Evolutionary conservation across 2,888 invertebrate species (phyloP).

Genomic region (Gari tellinella): DNA sequence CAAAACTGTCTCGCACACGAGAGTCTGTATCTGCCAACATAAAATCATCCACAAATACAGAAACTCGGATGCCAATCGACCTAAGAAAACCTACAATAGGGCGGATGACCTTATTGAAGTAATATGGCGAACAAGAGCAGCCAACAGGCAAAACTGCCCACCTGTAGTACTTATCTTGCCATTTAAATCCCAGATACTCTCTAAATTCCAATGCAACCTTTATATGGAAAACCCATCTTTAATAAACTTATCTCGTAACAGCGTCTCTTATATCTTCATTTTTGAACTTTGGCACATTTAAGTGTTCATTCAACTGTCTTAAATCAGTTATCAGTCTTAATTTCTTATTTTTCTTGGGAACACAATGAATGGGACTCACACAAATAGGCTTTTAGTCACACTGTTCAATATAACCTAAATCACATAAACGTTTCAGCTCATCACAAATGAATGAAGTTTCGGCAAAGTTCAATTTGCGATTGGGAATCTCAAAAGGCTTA

Average conservation of each 20-base stretch:
- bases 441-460: constrained; percentile 6
- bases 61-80: constrained; percentile 1
- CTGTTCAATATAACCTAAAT: constrained; percentile 18
- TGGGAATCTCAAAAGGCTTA: constrained; percentile 12
- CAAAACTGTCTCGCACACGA: not conserved
- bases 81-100: constrained; percentile 6
- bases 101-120: constrained; percentile 11
- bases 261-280: constrained; percentile 29
- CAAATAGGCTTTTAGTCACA: constrained; percentile 19
- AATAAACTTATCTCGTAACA: too few species aligned
- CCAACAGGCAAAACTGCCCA: constrained; percentile 21
- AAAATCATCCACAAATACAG: constrained; percentile 23
- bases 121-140: constrained; percentile 10
- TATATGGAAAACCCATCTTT: constrained; percentile 36
- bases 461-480: not conserved
- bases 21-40: not conserved
- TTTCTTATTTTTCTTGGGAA: constrained; percentile 10
- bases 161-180: constrained; percentile 11
- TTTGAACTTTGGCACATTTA: constrained; percentile 14
- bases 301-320: constrained; percentile 9
- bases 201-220: constrained; percentile 3
- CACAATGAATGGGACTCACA: constrained; percentile 27
- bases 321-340: constrained; percentile 27
- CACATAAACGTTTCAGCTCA: constrained; percentile 13
- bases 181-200: constrained; percentile 25